Evolutionary conservation across 2,797 vertebrate genomes (phyloP).

Genomic region (Alauda arvensis): DNA sequence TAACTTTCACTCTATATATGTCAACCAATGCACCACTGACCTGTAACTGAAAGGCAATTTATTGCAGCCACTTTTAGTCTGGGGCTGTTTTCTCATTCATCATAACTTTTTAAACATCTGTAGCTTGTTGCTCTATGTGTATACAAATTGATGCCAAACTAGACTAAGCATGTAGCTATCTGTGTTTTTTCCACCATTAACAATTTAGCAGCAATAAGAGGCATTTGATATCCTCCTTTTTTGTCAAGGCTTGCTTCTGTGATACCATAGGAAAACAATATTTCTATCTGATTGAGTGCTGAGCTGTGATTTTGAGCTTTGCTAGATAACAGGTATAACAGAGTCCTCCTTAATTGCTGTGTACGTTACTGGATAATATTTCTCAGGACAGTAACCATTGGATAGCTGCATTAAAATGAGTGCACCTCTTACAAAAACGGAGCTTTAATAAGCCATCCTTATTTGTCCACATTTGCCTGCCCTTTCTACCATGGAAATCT

Average conservation of each 20-base stretch:
- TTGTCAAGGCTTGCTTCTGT: neutral
- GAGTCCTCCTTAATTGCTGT: neutral
- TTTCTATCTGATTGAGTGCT: neutral
- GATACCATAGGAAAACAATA: neutral
- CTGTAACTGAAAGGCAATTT: neutral
- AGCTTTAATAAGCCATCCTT: constrained; percentile 8
- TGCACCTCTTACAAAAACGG: neutral
- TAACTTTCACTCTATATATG: neutral
- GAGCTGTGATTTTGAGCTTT: neutral
- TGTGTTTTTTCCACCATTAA: neutral
- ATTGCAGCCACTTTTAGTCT: neutral
- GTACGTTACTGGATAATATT: neutral
- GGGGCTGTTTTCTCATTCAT: neutral
- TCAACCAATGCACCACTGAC: neutral
- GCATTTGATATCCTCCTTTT: neutral
- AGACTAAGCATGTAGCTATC: neutral
- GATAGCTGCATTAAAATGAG: neutral
- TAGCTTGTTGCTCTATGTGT: neutral
- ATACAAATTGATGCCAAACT: neutral
- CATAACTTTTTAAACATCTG: neutral
- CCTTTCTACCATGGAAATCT: neutral
- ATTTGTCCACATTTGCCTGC: neutral
- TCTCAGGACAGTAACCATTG: neutral
- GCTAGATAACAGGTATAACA: neutral
- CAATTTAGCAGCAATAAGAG: neutral